These are phyloP conservation scores for Leptopterna dolabrata DNA, from an alignment of 2,888 invertebrate species.

Conservation along the genomic window DNA sequence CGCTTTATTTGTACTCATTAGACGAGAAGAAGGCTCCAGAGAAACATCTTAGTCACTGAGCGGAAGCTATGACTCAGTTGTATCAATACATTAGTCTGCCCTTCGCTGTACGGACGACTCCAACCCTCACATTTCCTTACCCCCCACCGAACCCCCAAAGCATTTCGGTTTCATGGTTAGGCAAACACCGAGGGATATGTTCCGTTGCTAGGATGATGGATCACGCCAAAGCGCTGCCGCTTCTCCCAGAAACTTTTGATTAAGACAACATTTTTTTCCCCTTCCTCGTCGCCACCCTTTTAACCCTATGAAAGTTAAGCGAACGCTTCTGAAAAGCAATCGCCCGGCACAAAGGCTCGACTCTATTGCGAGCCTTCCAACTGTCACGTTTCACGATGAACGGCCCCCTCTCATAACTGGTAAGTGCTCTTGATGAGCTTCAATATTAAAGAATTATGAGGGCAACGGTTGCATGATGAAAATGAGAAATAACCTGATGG, in stretches of 20 bases:
- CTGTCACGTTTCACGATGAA: slow-evolving; percentile 15
- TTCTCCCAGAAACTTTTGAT: slow-evolving; percentile 43
- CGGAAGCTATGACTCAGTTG: slow-evolving; percentile 43
- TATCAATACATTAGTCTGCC: slow-evolving; percentile 46
- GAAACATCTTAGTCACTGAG: slow-evolving; percentile 46
- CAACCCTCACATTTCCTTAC: neutral
- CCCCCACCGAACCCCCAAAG: neutral
- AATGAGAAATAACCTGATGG: neutral
- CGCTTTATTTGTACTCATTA: slow-evolving; percentile 17
- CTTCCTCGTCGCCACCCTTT: neutral
- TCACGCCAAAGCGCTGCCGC: slow-evolving; percentile 32
- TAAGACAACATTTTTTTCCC: slow-evolving; percentile 27
- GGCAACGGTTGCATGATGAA: neutral
- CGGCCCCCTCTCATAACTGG: slow-evolving; percentile 3
- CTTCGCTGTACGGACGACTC: slow-evolving; percentile 23
- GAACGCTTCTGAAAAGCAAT: slow-evolving; percentile 40
- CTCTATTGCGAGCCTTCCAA: slow-evolving; percentile 17
- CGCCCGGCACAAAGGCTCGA: slow-evolving; percentile 23
- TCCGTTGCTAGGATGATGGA: slow-evolving; percentile 41
- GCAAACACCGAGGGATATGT: slow-evolving; percentile 47
- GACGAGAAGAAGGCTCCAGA: neutral
- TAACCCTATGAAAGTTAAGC: slow-evolving; percentile 40
- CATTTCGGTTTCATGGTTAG: slow-evolving; percentile 52
- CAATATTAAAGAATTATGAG: neutral
- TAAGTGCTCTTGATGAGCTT: neutral